Evolutionary conservation across 30 jellyfish, hydroid and myxozoan species (phyloP), one percentile per base, ranked within the genome.

Genomic region (Mastigias papua): DNA sequence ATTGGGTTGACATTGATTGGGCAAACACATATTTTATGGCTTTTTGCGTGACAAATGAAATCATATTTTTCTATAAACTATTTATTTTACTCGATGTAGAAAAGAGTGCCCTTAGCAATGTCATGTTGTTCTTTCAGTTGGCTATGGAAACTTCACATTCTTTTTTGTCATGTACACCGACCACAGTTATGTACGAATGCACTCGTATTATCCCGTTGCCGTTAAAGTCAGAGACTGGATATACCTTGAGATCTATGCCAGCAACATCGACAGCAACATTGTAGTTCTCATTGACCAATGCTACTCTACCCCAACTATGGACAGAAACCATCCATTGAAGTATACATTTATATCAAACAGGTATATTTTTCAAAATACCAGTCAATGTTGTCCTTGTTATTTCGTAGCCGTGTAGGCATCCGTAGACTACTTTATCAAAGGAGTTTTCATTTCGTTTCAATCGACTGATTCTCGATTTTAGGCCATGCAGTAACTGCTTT

Each of bases 261-360:
- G 68, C n/a, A 74, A 22, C 3, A 64, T 51, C 26, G 88, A 77
- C 63, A 77, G 20, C 4, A 37, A 35, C 35, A 20, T 77, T 77
- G 78, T 54, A 22, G 20, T 77, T 1, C 63, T 77, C 11, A 22
- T 77, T 35, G 78, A 60, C 32, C 88, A 77, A 46, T 77, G 88
- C 62, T 77, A 77, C 34, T 26, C 88, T 7, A 50, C 88, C 23
- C 77, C 77, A 10, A 62, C 66, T 28, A 77, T 77, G 88, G 37
- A 57, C 33, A 77, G 88, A 77, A 58, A 30, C 30, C 64, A 57
- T 17, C 0, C 21, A 21, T 17, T 17, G 27, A 77, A 57, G 42
- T 60, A 77, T 34, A 26, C 28, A 20, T 58, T 77, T 34, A 77
- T 77, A 73, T 9, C 49, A 48, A 21, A 76, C 48, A 75, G 86